Evolutionary conservation across 2,888 invertebrate genomes (phyloP).

Genomic region (Eudasyphora cyanicolor): DNA sequence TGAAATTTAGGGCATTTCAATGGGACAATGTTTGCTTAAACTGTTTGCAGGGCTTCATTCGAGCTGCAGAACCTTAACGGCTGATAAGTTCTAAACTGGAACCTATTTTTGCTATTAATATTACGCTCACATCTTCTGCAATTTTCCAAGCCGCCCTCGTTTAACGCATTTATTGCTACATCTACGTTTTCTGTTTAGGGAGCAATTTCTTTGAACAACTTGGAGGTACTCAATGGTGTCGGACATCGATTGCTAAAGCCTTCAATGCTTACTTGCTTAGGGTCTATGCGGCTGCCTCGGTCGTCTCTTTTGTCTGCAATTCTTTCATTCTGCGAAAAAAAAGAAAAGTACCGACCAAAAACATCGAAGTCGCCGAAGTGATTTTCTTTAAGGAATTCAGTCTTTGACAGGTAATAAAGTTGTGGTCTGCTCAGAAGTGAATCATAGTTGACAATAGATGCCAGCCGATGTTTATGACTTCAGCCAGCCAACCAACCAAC

Average conservation of each 20-base stretch:
- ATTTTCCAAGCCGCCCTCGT: neutral
- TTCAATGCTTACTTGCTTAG: too few relatives aligned
- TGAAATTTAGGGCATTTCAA: too few relatives aligned
- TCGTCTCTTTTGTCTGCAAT: constrained; percentile 1
- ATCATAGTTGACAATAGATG: constrained; percentile 57
- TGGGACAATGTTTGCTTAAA: too few relatives aligned
- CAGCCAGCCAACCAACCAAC: neutral
- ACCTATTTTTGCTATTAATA: too few relatives aligned
- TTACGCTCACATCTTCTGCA: too few relatives aligned
- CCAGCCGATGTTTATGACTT: constrained; percentile 44
- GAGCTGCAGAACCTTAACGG: neutral
- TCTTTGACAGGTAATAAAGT: constrained; percentile 63
- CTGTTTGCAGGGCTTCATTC: neutral
- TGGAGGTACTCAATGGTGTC: constrained; percentile 6
- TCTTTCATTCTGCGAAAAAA: constrained; percentile 4
- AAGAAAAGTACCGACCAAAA: constrained; percentile 46
- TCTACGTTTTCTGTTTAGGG: constrained; percentile 1
- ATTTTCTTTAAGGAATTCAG: constrained; percentile 56
- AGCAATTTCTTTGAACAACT: constrained; percentile 29
- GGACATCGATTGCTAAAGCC: too few relatives aligned
- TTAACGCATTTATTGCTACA: neutral
- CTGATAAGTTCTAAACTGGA: too few relatives aligned
- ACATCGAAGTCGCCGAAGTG: constrained; percentile 38
- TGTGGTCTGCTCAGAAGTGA: constrained; percentile 62
- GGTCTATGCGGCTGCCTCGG: too few relatives aligned